These are phyloP conservation scores for Dasypus novemcinctus DNA, from an alignment of 2,113 vertebrate genomes.

Conservation along the genomic window DNA sequence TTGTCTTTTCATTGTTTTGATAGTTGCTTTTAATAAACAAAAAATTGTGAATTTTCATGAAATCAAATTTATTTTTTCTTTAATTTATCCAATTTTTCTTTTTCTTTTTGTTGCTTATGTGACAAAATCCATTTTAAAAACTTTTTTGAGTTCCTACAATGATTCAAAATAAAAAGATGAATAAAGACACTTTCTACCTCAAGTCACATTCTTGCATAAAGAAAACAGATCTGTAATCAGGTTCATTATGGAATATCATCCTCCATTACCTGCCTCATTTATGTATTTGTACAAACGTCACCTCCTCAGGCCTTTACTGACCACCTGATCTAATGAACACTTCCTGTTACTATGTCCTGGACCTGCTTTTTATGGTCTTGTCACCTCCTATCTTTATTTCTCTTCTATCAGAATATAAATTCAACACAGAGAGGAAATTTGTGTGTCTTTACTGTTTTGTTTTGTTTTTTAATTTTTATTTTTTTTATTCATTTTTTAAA, in stretches of 20 bases:
- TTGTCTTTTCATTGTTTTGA: slow-evolving; percentile 5
- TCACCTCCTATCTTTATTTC: background rate
- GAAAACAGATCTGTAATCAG: background rate
- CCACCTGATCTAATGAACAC: background rate
- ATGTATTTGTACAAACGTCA: background rate
- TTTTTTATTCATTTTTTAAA: no score
- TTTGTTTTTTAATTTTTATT: no score
- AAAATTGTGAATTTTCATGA: background rate
- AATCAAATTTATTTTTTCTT: background rate
- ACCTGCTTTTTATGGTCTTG: background rate
- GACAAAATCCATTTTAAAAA: background rate
- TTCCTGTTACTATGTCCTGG: background rate
- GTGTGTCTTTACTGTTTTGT: no score
- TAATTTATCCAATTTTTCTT: no score
- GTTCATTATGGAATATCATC: background rate
- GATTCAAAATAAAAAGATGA: slow-evolving; percentile 1
- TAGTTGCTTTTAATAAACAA: background rate
- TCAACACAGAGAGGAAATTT: background rate
- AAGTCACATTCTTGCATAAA: background rate
- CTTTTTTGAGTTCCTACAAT: background rate
- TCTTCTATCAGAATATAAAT: background rate
- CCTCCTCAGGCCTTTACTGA: background rate
- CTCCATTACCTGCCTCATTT: background rate
- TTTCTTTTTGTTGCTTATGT: background rate
- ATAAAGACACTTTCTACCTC: background rate